Evolutionary conservation across 1,140 invertebrate genomes (phyloP), one percentile per base, ranked within the genome.

Genomic region (Calycopis cecrops): DNA sequence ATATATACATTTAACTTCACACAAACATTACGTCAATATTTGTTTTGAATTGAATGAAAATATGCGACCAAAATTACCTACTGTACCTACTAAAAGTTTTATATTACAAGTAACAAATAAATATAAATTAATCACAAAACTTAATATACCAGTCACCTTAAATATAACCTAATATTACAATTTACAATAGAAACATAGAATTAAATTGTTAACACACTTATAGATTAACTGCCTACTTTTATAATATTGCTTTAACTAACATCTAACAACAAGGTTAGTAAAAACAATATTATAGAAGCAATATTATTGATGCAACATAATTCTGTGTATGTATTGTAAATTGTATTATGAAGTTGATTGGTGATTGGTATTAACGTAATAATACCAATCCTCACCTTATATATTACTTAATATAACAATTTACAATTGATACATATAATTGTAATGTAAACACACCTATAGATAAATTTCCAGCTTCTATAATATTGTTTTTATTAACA

Each of bases 401-500:
- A 28, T 28, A 28, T 28, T 3, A 37, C 35, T 3, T 37, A 37
- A 14, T 44, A 44, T 17, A 16, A 44, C 12, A 44, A 44, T 17
- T 14, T 44, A 28, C 8, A 44, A 44, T 18, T 1, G 9, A 44
- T 16, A 16, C 14, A 44, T 9, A 44, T 1, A 16, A 17, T 9
- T 8, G 9, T 16, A 44, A 16, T 18, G 16, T 44, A 44, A 44
- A 40, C 12, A 16, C n/a, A 4, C 6, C 6, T 44, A 44, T 14
- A 44, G n/a, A 44, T 9, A 9, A 9, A 9, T 9, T n/a, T 17
- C 21, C 9, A 28, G 4, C 52, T 58, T 48, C n/a, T n/a, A n/a
- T n/a, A n/a, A n/a, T n/a, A 17, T 52, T 28, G 21, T 28, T 28
- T 28, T 28, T 52, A 58, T 6, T 14, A 17, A 28, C 37, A 40